Percentiles rank a stretch among this genome's conserved stretches.
Conservation (phyloP, 2,888 invertebrate genomes). For the Agrochola circellaris region DNA sequence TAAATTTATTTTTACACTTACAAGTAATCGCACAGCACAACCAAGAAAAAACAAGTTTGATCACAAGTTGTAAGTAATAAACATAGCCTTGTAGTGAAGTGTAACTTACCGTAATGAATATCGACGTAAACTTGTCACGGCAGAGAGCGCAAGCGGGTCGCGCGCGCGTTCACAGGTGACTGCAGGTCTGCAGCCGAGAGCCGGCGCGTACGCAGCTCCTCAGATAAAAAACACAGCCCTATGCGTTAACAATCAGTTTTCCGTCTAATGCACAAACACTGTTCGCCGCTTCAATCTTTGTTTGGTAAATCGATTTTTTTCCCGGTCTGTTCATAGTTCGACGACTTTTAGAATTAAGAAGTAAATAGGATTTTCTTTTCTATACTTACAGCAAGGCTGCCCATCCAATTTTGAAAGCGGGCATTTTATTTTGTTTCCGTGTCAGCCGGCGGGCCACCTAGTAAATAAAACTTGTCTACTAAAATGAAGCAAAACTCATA, state of each 20-base stretch:
- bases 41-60: neutral
- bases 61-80: neutral
- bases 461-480: neutral
- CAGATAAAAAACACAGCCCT: conserved; percentile 58
- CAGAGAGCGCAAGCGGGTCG: conserved; percentile 58
- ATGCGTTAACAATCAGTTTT: conserved; percentile 49
- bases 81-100: conserved; percentile 17
- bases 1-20: neutral
- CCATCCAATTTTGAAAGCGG: neutral
- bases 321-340: too few relatives aligned
- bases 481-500: neutral
- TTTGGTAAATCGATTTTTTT: conserved; percentile 5
- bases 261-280: conserved; percentile 33
- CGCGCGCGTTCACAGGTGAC: conserved; percentile 70
- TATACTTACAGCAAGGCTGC: neutral
- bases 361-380: neutral
- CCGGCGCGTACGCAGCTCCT: conserved; percentile 54
- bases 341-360: neutral
- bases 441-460: neutral
- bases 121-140: conserved; percentile 37
- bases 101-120: conserved; percentile 54
- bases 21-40: conserved; percentile 31
- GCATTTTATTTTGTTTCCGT: neutral
- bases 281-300: conserved; percentile 16
- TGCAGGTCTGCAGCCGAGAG: conserved; percentile 63